These are phyloP conservation scores for Triplophysa tibetana DNA, from an alignment of 2,113 vertebrate genomes.

Conservation along the genomic window DNA sequence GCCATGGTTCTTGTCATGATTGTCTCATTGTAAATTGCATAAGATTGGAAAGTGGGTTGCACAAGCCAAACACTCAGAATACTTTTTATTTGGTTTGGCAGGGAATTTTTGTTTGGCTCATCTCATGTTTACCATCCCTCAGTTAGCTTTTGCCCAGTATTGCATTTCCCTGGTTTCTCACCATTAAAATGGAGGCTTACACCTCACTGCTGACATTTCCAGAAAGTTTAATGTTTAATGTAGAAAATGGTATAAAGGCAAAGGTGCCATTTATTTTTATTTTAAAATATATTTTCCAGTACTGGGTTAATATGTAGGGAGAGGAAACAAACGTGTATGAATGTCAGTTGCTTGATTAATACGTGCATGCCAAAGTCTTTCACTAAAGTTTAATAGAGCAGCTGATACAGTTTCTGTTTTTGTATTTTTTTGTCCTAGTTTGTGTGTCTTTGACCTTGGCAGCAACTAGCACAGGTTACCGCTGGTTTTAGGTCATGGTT, in stretches of 20 bases:
- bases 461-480: neutral
- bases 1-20: neutral
- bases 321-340: too few species aligned
- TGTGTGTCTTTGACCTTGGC: slow-evolving; percentile 20
- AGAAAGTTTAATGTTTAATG: neutral
- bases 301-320: too few species aligned
- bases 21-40: slow-evolving; percentile 28
- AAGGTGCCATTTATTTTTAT: too few species aligned
- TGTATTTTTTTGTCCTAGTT: neutral
- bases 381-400: neutral
- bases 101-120: neutral
- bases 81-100: slow-evolving; percentile 43
- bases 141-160: neutral
- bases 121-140: neutral
- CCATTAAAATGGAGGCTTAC: neutral
- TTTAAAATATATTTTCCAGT: too few species aligned
- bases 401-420: neutral
- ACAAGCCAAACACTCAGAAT: slow-evolving; percentile 1
- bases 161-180: neutral
- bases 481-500: slow-evolving; percentile 4
- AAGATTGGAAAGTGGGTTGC: slow-evolving; percentile 37
- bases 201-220: slow-evolving; percentile 1
- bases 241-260: too few species aligned
- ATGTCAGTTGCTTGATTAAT: too few species aligned
- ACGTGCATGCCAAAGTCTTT: neutral